Percentiles rank a stretch among this genome's conserved stretches.
These are phyloP conservation scores for Eubucco bourcierii DNA, from an alignment of 2,113 vertebrate species.

Conservation along the genomic window DNA sequence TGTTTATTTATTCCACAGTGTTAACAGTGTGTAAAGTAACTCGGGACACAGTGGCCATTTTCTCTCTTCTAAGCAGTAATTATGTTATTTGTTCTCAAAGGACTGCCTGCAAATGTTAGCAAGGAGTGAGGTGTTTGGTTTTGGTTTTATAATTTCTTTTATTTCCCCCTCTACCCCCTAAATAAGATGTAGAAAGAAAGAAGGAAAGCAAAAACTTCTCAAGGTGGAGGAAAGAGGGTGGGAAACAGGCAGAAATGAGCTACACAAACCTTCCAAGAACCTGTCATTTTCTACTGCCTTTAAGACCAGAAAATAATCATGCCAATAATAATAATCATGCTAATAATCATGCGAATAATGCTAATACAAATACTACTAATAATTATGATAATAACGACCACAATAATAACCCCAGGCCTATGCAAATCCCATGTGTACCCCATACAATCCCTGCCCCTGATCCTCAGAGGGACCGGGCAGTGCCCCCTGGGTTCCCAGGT, in stretches of 20 bases:
- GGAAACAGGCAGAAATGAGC: neutral
- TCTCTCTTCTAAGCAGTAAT: neutral
- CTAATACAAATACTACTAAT: too few species aligned
- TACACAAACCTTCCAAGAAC: neutral
- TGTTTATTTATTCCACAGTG: neutral
- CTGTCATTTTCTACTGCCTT: neutral
- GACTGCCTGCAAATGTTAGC: neutral
- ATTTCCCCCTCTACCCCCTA: too few species aligned
- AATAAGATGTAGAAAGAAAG: neutral
- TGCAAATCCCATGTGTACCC: neutral
- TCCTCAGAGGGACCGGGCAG: neutral
- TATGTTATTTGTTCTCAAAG: neutral
- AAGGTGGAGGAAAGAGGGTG: too few species aligned
- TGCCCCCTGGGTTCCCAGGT: too few species aligned
- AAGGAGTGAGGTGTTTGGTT: neutral
- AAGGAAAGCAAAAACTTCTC: neutral
- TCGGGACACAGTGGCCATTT: constrained; percentile 39
- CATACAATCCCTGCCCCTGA: neutral
- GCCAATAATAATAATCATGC: neutral
- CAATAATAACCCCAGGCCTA: neutral
- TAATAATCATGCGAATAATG: too few species aligned
- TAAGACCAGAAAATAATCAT: too few species aligned
- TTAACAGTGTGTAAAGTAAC: neutral
- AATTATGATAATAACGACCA: too few species aligned
- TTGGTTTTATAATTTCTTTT: neutral